Percentiles rank a stretch among this genome's conserved stretches.
Evolutionary conservation across 1,140 invertebrate species (phyloP).

Genomic region (Paralvinella palmiformis): DNA sequence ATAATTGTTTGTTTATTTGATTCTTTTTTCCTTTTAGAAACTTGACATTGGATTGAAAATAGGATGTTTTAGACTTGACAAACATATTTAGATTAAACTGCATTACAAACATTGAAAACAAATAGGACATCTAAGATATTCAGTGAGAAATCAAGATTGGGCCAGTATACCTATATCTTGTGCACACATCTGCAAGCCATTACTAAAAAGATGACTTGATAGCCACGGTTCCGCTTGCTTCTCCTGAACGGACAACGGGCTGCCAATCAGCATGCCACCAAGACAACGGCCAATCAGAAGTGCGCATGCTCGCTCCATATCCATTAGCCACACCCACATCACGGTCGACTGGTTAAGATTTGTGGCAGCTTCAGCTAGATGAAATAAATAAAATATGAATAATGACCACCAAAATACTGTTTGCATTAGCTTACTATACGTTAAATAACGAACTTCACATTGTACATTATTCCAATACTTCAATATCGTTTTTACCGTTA

Average conservation of each 20-base stretch:
- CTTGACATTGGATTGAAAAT: too few species aligned
- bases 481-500: conserved; percentile 10
- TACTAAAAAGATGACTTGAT: conserved; percentile 53
- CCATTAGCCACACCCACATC: conserved; percentile 60
- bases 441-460: neutral
- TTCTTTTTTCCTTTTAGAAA: too few species aligned
- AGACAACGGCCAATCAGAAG: conserved; percentile 60
- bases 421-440: neutral
- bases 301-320: conserved; percentile 58
- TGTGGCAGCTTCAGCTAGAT: neutral
- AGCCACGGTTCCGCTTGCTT: conserved; percentile 54
- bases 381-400: neutral
- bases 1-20: too few species aligned
- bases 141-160: too few species aligned
- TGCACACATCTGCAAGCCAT: conserved; percentile 52
- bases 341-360: conserved; percentile 29
- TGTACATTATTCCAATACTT: neutral
- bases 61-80: too few species aligned
- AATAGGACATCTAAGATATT: too few species aligned
- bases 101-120: too few species aligned
- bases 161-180: too few species aligned
- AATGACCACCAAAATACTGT: neutral
- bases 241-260: conserved; percentile 51
- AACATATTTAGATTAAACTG: too few species aligned
- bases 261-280: conserved; percentile 56